Base-by-base conservation (phyloP, 37 sponge, comb jelly and placozoan species). In the Amphimedon queenslandica region DNA sequence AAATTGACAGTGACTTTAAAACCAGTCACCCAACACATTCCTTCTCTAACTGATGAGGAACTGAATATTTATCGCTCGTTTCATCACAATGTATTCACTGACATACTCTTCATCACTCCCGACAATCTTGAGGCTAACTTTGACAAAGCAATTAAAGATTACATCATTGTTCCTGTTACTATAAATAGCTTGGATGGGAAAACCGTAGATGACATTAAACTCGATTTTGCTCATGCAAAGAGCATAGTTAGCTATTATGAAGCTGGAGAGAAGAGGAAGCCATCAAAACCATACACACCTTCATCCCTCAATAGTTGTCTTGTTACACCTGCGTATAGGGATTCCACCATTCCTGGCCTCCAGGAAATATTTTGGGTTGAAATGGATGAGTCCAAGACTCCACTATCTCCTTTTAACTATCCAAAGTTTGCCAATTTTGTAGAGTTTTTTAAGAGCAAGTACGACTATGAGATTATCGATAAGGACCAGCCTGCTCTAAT, bases 131-230 rank as follows among this genome's bases (percentile, higher is more conserved):
- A 79, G 28, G 33, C 10, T 27, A 11, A 10, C 38, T 36, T 69
- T 29, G 64, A 64, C 0, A 29, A 58, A 1, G 64, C 75, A 1
- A 66, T 25, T 1, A 78, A 63, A 32, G 72, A 80, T 37, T 84
- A 84, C 75, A 68, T 90, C 1, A 37, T 84, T 40, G 82, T 90
- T 58, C 90, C 90, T 5, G 36, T 90, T 0, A 18, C 32, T 0
- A 24, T 80, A 2, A 31, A n/a, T n/a, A n/a, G n/a, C n/a, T n/a
- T n/a, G n/a, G n/a, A n/a, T n/a, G n/a, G n/a, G n/a, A n/a, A n/a
- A n/a, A n/a, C n/a, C n/a, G n/a, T n/a, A n/a, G n/a, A n/a, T n/a
- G n/a, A n/a, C n/a, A n/a, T n/a, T n/a, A n/a, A n/a, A n/a, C n/a
- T n/a, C n/a, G n/a, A n/a, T n/a, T n/a, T n/a, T n/a, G n/a, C n/a